Evolutionary conservation across 2,113 vertebrate species (phyloP), one percentile per base, ranked within the genome.

Genomic region (Pseudolaguvia tuberculata): DNA sequence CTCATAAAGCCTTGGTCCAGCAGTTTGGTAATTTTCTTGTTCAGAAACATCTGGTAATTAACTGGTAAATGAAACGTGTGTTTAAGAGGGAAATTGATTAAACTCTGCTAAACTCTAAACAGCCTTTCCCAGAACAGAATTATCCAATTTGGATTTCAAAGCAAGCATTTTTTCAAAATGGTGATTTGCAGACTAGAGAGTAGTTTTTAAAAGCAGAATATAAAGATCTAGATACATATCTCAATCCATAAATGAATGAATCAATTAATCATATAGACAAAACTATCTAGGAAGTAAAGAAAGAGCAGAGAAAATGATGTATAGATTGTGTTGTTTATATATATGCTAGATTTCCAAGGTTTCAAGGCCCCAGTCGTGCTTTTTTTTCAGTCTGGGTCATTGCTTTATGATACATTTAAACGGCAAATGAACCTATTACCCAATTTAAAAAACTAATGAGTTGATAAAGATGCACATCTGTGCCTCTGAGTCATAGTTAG

Each of bases 361-460:
- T 42, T 29, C 42, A 21, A 42, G 45, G 9, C 7, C 21, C 21
- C 47, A 42, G n/a, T 7, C 2, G 47, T 13, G 25, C n/a, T 4
- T 47, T 65, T 57, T 35, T 62, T 65, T 65, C 21, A 8, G 20
- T 63, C n/a, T 2, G n/a, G 23, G 42, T 66, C 45, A 66, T 8
- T 17, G 9, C 21, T 48, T 48, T 66, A 48, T 47, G 42, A 25
- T 66, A 21, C 42, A 42, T 48, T 48, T 66, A 66, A 15, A 48
- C 47, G 47, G 45, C 63, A 66, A 48, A 66, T 66, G 1, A 2
- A 15, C 7, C 21, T 48, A 48, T 48, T 66, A 66, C 14, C 48
- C 63, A 48, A 66, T 66, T 35, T 66, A 66, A 48, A 66, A 21
- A 48, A 66, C 63, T 66, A 66, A 65, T 65, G 39, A 25, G 39